Percentiles rank a stretch among this genome's conserved stretches.
Evolutionary conservation across 1,140 invertebrate genomes (phyloP).

Genomic region (Pogonomyrmex barbatus): DNA sequence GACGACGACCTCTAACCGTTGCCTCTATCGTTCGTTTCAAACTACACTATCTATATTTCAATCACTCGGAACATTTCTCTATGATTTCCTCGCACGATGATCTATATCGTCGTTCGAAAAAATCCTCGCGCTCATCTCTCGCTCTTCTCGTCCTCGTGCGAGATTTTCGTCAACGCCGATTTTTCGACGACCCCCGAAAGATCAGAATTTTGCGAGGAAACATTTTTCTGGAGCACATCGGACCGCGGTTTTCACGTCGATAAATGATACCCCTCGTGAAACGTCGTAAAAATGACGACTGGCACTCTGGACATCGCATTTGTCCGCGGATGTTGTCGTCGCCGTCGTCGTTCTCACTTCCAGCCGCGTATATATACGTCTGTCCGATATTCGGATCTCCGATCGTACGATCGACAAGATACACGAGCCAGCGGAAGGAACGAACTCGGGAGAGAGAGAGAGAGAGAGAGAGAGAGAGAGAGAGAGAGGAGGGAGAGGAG

Average conservation of each 20-base stretch:
- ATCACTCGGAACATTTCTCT: neutral
- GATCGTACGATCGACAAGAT: constrained; percentile 29
- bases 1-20: constrained; percentile 9
- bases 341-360: neutral
- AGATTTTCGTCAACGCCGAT: neutral
- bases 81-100: neutral
- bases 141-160: neutral
- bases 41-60: constrained; percentile 16
- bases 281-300: constrained; percentile 28
- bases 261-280: neutral
- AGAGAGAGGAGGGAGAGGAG: constrained; percentile 14
- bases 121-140: neutral
- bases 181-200: neutral
- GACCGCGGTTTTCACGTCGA: neutral
- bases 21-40: constrained; percentile 20
- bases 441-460: neutral
- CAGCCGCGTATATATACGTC: neutral
- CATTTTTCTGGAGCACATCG: neutral
- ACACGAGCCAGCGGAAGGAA: neutral
- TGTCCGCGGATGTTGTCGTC: neutral
- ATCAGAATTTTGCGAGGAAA: neutral
- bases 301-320: constrained; percentile 1
- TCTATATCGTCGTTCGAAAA: neutral
- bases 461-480: constrained; percentile 14
- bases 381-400: neutral